These are phyloP conservation scores for Meloidogyne floridensis DNA, from an alignment of 1,140 invertebrate genomes.

Conservation along the genomic window DNA sequence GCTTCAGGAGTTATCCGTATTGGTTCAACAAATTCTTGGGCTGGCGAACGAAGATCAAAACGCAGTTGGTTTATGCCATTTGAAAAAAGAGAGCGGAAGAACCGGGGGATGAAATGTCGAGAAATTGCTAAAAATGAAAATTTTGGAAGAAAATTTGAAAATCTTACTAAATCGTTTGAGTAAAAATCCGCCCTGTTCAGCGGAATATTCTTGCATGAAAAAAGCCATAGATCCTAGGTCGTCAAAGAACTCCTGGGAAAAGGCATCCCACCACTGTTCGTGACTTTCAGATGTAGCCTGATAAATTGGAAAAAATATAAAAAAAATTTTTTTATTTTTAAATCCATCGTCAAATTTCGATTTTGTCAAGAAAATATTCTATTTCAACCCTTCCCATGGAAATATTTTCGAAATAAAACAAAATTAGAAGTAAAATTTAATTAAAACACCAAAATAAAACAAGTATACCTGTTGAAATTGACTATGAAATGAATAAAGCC, in stretches of 20 bases:
- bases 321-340: background rate
- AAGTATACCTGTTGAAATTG: constrained; percentile 25
- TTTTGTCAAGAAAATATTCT: too few species aligned
- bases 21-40: constrained; percentile 31
- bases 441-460: background rate
- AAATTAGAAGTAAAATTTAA: too few species aligned
- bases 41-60: constrained; percentile 30
- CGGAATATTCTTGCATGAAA: constrained; percentile 24
- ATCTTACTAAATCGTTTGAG: constrained; percentile 36
- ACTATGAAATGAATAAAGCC: constrained; percentile 35
- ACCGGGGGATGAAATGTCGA: constrained; percentile 39
- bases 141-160: constrained; percentile 8
- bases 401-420: too few species aligned
- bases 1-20: constrained; percentile 17
- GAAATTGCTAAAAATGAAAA: constrained; percentile 36
- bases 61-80: constrained; percentile 39
- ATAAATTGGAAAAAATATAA: background rate
- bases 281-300: constrained; percentile 24
- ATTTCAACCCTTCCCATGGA: too few species aligned
- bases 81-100: constrained; percentile 45
- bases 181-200: constrained; percentile 29
- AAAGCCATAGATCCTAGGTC: constrained; percentile 32
- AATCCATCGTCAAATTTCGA: background rate
- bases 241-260: constrained; percentile 49
- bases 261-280: constrained; percentile 50